Conservation (phyloP, 2,797 vertebrate genomes). For the Calcarius lapponicus region DNA sequence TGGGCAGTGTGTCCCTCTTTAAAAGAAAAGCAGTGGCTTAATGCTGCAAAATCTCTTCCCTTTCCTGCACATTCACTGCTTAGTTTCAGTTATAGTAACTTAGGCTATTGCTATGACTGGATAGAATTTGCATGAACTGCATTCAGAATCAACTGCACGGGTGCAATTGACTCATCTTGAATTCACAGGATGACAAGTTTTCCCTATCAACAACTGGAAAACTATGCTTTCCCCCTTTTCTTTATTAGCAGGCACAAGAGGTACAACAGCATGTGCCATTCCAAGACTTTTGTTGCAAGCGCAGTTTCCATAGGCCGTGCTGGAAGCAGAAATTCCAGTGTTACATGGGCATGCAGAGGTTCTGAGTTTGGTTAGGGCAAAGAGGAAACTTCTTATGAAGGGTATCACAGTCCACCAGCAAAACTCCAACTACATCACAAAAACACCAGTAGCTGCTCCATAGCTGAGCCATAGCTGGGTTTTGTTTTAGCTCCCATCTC, state of each 20-base stretch:
- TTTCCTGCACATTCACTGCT: not conserved
- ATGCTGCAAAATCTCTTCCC: not conserved
- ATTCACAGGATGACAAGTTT: not conserved
- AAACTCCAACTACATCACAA: not conserved
- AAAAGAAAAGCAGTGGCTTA: not conserved
- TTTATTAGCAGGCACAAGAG: not conserved
- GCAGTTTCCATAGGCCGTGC: not conserved
- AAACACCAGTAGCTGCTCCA: not conserved
- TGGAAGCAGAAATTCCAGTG: not conserved
- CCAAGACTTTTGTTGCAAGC: not conserved
- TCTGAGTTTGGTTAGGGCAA: not conserved
- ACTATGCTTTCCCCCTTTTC: not conserved
- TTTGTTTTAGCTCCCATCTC: not conserved
- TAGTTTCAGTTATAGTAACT: not conserved
- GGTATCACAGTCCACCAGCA: not conserved
- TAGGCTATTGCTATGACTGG: not conserved
- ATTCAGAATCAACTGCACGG: not conserved
- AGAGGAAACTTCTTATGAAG: not conserved
- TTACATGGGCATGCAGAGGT: not conserved
- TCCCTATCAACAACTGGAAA: not conserved
- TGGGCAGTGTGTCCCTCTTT: not conserved
- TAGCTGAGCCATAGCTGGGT: not conserved
- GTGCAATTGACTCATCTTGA: not conserved
- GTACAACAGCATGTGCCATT: fast-evolving
- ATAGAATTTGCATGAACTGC: not conserved